phyloP scores from a whole-genome alignment of 2,797 vertebrate species.

The Poecilia picta region DNA sequence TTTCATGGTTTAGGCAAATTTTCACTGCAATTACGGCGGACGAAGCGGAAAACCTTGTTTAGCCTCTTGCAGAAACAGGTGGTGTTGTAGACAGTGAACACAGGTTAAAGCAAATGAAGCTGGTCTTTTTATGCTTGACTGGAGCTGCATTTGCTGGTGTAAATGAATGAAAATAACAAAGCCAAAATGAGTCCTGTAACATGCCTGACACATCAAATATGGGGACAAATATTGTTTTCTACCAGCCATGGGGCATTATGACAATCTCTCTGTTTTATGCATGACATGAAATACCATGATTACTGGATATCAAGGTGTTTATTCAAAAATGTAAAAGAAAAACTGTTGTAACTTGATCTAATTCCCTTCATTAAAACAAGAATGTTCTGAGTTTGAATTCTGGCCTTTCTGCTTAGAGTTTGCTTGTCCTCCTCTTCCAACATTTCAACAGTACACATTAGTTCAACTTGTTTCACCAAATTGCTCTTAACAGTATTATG shows the following conservation, averaged over 20 bases:
- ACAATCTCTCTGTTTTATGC: background rate
- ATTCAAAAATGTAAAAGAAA: background rate
- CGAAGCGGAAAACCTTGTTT: background rate
- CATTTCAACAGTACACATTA: background rate
- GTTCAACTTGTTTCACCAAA: background rate
- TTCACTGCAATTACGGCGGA: background rate
- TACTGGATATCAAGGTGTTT: background rate
- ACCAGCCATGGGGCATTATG: background rate
- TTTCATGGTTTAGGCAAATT: background rate
- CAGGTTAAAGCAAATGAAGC: background rate
- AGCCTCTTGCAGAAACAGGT: background rate
- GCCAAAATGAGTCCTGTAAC: background rate
- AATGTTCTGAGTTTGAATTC: background rate
- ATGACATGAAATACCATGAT: background rate
- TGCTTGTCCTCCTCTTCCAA: background rate
- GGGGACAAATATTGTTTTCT: background rate
- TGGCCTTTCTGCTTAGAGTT: background rate
- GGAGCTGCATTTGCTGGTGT: background rate
- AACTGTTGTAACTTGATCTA: background rate
- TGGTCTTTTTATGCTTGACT: conserved; percentile 5
- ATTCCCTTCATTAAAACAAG: background rate
- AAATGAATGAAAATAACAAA: background rate
- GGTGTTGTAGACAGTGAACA: background rate
- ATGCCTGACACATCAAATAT: background rate
- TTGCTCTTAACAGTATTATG: background rate